Conservation (phyloP, 2,113 vertebrate species). For the Xenopus tropicalis region UCB_Xtro_10.0 CM004445.2:111768001-111768500, state of each 20-base stretch:
- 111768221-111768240: constrained; percentile 2
- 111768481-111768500: too few species aligned
- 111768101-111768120: neutral
- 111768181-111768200: constrained; percentile 10
- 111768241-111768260: neutral
- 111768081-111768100: neutral
- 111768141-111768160: neutral
- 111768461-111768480: too few species aligned
- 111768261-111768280: neutral
- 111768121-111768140: constrained; percentile 1
- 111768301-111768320: neutral
- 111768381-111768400: neutral
- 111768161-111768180: constrained; percentile 12
- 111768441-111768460: too few species aligned
- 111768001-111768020: too few species aligned
- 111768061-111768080: neutral
- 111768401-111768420: too few species aligned
- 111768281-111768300: neutral
- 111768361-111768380: neutral
- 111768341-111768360: neutral
- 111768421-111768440: too few species aligned
- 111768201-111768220: constrained; percentile 2
- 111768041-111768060: neutral
- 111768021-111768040: too few species aligned
- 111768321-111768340: neutral